phyloP scores from a whole-genome alignment of 2,113 vertebrate genomes.

The Microtus richardsoni region DNA sequence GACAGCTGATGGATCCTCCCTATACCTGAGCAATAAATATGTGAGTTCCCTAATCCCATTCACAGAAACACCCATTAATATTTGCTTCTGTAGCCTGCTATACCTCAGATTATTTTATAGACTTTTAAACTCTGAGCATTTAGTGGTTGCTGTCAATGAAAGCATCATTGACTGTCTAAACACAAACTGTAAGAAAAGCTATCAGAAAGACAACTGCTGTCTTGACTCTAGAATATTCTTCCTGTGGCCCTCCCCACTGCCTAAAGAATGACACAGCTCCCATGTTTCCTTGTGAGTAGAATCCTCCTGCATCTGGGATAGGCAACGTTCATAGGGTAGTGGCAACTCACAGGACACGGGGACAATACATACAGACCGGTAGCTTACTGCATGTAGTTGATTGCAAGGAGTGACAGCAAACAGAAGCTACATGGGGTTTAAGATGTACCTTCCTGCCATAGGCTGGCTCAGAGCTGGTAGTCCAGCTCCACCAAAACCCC shows the following conservation, averaged over 20 bases:
- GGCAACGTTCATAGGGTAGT: not conserved
- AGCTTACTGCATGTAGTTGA: not conserved
- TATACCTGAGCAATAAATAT: slow-evolving; percentile 76
- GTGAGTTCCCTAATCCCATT: slow-evolving; percentile 81
- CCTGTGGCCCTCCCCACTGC: not conserved
- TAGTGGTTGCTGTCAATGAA: slow-evolving; percentile 46
- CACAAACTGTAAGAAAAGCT: slow-evolving; percentile 1
- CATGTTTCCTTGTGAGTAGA: not conserved
- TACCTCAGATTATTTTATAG: slow-evolving; percentile 42
- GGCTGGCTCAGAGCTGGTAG: not conserved
- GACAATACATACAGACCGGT: not conserved
- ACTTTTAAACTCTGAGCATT: not conserved
- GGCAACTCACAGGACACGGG: not conserved
- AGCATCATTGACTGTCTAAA: slow-evolving; percentile 28
- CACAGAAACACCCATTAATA: not conserved
- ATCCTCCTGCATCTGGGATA: not conserved
- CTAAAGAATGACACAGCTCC: not conserved
- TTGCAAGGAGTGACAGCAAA: not conserved
- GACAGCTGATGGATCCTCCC: slow-evolving; percentile 74
- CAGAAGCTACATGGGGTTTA: not conserved
- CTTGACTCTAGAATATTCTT: not conserved
- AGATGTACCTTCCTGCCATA: not conserved
- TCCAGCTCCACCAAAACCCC: not conserved
- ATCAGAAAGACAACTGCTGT: not conserved
- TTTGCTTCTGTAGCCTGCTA: slow-evolving; percentile 19